Percentiles rank a stretch among this genome's conserved stretches.
Conservation (phyloP, 2,888 invertebrate species). For the Arrhopalites spinosus region DNA sequence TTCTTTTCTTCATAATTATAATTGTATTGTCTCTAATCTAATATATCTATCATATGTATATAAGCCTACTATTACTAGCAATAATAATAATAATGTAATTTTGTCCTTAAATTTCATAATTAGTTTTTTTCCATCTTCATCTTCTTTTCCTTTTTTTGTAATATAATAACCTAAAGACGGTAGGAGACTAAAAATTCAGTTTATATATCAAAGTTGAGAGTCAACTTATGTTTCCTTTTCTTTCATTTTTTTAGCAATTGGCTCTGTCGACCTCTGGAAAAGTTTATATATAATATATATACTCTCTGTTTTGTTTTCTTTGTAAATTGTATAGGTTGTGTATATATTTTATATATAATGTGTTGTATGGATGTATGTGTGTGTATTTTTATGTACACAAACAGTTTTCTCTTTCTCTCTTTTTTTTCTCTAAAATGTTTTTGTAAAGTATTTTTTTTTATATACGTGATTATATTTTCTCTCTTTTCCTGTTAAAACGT, state of each 20-base stretch:
- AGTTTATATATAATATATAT: constrained; percentile 16
- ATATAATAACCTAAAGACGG: neutral
- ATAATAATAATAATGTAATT: constrained; percentile 20
- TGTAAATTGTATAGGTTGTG: constrained; percentile 5
- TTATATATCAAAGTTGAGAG: constrained; percentile 5
- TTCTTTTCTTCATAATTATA: neutral
- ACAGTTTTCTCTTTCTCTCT: neutral
- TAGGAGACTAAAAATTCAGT: constrained; percentile 23
- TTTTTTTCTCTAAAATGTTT: constrained; percentile 17
- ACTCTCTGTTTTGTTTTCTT: neutral
- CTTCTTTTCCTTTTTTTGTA: neutral
- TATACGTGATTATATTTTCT: constrained; percentile 21
- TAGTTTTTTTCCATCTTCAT: too few relatives aligned
- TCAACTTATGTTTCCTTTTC: too few relatives aligned
- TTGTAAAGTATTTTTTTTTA: constrained; percentile 19
- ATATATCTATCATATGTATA: neutral
- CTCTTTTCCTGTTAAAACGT: constrained; percentile 17
- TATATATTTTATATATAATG: constrained; percentile 9
- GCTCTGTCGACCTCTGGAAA: constrained; percentile 21
- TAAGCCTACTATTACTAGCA: constrained; percentile 10
- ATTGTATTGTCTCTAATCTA: neutral
- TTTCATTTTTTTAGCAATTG: constrained; percentile 16
- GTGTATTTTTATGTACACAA: constrained; percentile 3
- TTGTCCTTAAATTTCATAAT: too few relatives aligned
- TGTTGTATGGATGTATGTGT: neutral